These are phyloP conservation scores for Schrankia costaestrigalis DNA, from an alignment of 2,888 invertebrate species.

Conservation along the genomic window DNA sequence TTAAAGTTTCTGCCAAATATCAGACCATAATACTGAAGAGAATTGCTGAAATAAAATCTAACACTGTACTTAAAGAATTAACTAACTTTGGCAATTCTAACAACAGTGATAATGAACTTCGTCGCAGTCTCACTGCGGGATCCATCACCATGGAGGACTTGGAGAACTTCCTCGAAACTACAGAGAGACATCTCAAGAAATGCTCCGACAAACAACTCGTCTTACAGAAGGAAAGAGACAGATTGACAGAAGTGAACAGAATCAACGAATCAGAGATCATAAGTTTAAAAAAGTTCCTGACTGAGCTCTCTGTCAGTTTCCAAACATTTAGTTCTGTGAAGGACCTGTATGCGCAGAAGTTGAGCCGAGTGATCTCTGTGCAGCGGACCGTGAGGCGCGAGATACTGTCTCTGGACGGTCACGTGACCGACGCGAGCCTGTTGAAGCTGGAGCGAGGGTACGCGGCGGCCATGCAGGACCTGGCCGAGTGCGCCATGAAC, in stretches of 20 bases:
- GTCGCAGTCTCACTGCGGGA: conserved; percentile 56
- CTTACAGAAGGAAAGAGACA: conserved; percentile 65
- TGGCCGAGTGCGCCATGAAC: conserved; percentile 61
- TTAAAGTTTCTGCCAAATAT: conserved; percentile 71
- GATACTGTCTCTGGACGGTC: conserved; percentile 57
- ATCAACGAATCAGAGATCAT: conserved; percentile 70
- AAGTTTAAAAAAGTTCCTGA: conserved; percentile 63
- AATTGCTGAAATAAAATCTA: conserved; percentile 69
- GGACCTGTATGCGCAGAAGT: conserved; percentile 62
- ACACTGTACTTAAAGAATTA: conserved; percentile 65
- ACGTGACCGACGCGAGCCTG: conserved; percentile 48
- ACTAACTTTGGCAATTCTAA: conserved; percentile 64
- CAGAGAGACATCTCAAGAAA: conserved; percentile 61
- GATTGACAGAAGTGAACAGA: conserved; percentile 60
- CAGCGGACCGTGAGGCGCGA: conserved; percentile 68
- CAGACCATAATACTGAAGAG: conserved; percentile 70
- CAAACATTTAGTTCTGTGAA: conserved; percentile 63
- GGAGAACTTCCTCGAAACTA: conserved; percentile 71
- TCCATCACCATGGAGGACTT: conserved; percentile 70
- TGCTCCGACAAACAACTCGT: conserved; percentile 62
- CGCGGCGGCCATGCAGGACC: conserved; percentile 65
- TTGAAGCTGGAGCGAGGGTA: conserved; percentile 63
- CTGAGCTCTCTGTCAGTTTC: conserved; percentile 62
- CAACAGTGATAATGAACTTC: conserved; percentile 53
- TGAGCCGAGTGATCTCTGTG: conserved; percentile 58